phyloP scores from a whole-genome alignment of 2,888 invertebrate genomes.

The Cephus pygmeus region DNA sequence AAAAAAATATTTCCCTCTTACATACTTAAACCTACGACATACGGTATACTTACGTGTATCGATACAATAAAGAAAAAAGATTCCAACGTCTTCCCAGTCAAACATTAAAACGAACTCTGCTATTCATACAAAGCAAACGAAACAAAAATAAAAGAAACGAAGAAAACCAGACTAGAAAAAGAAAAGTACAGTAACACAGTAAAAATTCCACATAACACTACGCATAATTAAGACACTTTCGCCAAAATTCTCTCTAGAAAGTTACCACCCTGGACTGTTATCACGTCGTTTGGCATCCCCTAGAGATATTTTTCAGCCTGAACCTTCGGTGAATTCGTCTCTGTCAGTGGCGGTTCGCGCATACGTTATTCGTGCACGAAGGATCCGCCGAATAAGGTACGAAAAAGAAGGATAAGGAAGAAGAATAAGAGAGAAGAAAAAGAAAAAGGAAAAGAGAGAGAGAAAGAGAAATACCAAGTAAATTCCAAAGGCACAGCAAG shows the following conservation, averaged over 20 bases:
- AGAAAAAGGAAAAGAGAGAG: not conserved
- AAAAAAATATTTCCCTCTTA: not conserved
- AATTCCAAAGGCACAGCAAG: not conserved
- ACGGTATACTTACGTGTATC: not conserved
- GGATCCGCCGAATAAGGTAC: not conserved
- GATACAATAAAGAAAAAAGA: not conserved
- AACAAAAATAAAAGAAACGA: not conserved
- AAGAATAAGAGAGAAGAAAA: not conserved
- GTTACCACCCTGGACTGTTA: not conserved
- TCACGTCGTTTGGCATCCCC: not conserved
- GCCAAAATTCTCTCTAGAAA: not conserved
- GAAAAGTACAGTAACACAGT: not conserved
- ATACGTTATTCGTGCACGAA: not conserved
- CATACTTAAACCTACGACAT: not conserved
- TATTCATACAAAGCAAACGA: not conserved
- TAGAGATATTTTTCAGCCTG: not conserved
- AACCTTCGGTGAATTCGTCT: conserved; percentile 12
- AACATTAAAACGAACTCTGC: not conserved
- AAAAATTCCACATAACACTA: not conserved
- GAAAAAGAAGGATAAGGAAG: not conserved
- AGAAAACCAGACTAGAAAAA: not conserved
- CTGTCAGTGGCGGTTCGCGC: conserved; percentile 8
- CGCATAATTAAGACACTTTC: not conserved
- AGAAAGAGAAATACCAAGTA: not conserved
- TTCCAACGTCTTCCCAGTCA: not conserved